Evolutionary conservation across 2,888 invertebrate genomes (phyloP).

Genomic region (Andrena flavipes): DNA sequence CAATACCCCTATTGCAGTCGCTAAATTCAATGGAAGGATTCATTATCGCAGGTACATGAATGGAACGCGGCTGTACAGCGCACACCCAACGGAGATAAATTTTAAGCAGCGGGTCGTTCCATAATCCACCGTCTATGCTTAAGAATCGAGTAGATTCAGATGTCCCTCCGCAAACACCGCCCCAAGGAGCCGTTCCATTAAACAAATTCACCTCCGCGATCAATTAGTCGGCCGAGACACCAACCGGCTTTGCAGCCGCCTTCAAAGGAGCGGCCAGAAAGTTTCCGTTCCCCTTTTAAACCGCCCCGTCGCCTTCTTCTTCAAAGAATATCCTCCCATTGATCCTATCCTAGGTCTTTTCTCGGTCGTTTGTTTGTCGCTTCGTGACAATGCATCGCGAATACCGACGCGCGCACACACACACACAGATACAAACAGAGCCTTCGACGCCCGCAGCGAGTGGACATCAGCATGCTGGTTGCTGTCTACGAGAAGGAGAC

Average conservation of each 20-base stretch:
- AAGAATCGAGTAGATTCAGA: background rate
- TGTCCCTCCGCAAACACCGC: background rate
- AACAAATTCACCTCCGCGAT: conserved; percentile 14
- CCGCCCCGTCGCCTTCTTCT: background rate
- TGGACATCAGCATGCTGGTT: conserved; percentile 45
- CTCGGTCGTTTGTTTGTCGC: conserved; percentile 65
- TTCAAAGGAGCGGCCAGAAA: conserved; percentile 10
- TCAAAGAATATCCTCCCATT: conserved; percentile 39
- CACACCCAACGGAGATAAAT: no score
- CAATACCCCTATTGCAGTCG: no score
- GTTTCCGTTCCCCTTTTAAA: conserved; percentile 33
- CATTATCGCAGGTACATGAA: no score
- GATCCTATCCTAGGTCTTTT: conserved; percentile 55
- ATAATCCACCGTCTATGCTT: no score
- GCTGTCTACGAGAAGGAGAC: conserved; percentile 18
- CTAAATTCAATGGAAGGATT: no score
- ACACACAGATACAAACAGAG: conserved; percentile 16
- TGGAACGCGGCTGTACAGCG: no score
- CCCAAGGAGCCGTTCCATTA: background rate
- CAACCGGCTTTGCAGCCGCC: conserved; percentile 3
- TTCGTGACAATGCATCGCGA: conserved; percentile 55
- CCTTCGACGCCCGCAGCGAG: conserved; percentile 52
- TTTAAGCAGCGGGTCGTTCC: no score
- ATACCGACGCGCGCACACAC: conserved; percentile 16
- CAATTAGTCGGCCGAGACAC: conserved; percentile 14